phyloP scores from a whole-genome alignment of 2,797 vertebrate genomes.

The Esox lucius region DNA sequence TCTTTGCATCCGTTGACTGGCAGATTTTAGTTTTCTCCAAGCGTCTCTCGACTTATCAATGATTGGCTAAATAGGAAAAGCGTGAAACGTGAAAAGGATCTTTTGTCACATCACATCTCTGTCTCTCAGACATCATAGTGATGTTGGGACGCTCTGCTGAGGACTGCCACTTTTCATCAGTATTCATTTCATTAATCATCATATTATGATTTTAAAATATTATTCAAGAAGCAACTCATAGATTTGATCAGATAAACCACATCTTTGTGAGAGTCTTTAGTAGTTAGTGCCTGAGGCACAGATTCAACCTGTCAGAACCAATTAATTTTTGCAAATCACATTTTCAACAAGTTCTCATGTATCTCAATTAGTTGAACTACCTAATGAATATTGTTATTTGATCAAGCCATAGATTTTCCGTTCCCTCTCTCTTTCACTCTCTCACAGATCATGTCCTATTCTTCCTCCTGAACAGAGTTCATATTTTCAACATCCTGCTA shows the following conservation, averaged over 20 bases:
- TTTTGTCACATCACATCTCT: slow-evolving; percentile 51
- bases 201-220: slow-evolving; percentile 28
- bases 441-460: not conserved
- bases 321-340: slow-evolving; percentile 27
- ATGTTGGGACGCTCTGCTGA: slow-evolving; percentile 9
- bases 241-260: slow-evolving; percentile 42
- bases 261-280: slow-evolving; percentile 24
- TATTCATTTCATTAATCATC: slow-evolving; percentile 43
- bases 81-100: slow-evolving; percentile 39
- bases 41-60: not conserved
- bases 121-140: slow-evolving; percentile 41
- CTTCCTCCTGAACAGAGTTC: not conserved
- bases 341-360: not conserved
- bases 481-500: not conserved
- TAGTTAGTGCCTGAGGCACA: slow-evolving; percentile 29
- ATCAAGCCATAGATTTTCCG: not conserved
- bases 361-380: not conserved
- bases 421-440: not conserved
- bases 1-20: not conserved
- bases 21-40: not conserved
- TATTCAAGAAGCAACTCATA: slow-evolving; percentile 37
- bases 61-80: slow-evolving; percentile 15
- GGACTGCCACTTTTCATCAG: slow-evolving; percentile 26
- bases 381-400: not conserved
- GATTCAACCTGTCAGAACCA: slow-evolving; percentile 43